Base-by-base conservation (phyloP, 1,140 invertebrate genomes). In the Hypothenemus hampei region DNA sequence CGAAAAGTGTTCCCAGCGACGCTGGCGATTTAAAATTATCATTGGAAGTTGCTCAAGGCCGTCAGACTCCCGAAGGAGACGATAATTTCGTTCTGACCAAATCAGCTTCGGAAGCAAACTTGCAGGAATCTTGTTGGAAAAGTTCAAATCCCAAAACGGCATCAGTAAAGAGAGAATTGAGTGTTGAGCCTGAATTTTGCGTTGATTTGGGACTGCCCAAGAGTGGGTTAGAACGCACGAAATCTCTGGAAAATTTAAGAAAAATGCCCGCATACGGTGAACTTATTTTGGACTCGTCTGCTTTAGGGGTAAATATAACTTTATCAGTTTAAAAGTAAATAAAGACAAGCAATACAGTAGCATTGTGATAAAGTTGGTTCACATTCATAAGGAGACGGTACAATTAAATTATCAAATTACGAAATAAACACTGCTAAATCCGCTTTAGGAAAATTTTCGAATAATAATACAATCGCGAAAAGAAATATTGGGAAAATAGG, bases 211-310 rank as follows among this genome's bases (percentile, higher is more conserved):
- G 47, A 29, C 24, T 54, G 11, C 31, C 54, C 18, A 50, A 43
- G 50, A 41, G 47, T 52, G 54, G 37, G 18, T 45, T 60, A n/a
- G 60, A 62, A 57, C 52, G 64, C 13, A 61, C 65, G 10, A 65
- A 65, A 59, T 68, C 65, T 10, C 60, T 69, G 31, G 67, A 68
- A 53, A 59, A 60, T 49, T 55, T 71, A 24, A 59, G 63, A 53
- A 58, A 65, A 43, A 77, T 76, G 74, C 73, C 75, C 36, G 73
- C 74, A 52, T 77, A 75, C 61, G 75, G 75, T 45, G 72, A 75
- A 61, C 65, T 76, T 53, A 75, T 75, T 44, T 65, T 75, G 61
- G 74, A 75, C 46, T 50, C 56, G 7, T 8, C 54, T 11, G 26
- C 26, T 36, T 21, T 57, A 23, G 39, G 18, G 46, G 43, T 50